These are phyloP conservation scores for Leptinotarsa peninsularis DNA, from an alignment of 2,888 invertebrate species.

Conservation along the genomic window DNA sequence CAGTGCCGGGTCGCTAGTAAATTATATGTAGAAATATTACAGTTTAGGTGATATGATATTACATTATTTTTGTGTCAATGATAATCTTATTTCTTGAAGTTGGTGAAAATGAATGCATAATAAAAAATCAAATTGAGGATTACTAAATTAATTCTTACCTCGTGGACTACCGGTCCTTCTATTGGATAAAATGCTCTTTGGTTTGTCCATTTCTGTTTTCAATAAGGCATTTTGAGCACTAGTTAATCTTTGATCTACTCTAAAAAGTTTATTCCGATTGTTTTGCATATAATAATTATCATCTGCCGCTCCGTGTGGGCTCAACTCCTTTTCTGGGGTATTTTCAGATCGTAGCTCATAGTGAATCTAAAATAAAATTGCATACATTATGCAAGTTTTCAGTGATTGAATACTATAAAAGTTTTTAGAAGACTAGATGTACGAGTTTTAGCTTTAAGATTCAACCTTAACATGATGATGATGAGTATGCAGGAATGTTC, in stretches of 20 bases:
- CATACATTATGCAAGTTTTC: neutral
- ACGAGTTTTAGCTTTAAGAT: no score
- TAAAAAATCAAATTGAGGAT: no score
- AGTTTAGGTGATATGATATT: no score
- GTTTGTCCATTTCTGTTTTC: constrained; percentile 61
- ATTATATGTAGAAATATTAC: no score
- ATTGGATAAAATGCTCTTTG: constrained; percentile 64
- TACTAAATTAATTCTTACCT: constrained; percentile 51
- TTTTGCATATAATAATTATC: constrained; percentile 53
- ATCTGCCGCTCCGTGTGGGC: constrained; percentile 40
- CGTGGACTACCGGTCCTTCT: constrained; percentile 61
- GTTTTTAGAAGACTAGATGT: neutral
- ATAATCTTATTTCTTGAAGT: no score
- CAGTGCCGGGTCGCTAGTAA: no score
- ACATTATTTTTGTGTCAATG: no score
- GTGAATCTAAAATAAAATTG: constrained; percentile 53
- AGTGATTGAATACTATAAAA: neutral
- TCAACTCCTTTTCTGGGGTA: constrained; percentile 56
- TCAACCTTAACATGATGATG: no score
- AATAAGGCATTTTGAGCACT: constrained; percentile 61
- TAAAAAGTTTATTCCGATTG: constrained; percentile 58
- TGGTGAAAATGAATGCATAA: no score
- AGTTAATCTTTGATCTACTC: constrained; percentile 58
- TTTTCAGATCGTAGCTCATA: constrained; percentile 55
- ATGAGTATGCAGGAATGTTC: no score